Evolutionary conservation across 2,113 vertebrate genomes (phyloP).

Genomic region (Esox niger): DNA sequence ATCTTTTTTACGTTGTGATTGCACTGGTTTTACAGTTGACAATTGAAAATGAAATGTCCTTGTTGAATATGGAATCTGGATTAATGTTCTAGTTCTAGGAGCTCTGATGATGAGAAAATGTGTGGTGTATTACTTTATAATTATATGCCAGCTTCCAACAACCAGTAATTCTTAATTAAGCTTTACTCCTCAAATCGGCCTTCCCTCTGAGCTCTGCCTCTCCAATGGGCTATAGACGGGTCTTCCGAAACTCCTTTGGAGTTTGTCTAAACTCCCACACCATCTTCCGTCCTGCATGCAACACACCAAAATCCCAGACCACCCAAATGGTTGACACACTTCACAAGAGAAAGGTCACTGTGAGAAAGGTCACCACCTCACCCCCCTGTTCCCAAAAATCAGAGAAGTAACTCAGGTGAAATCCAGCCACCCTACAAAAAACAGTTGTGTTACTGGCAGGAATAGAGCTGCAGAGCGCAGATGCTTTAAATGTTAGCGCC

Average conservation of each 20-base stretch:
- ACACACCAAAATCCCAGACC: background rate
- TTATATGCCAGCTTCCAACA: background rate
- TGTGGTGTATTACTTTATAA: background rate
- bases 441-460: background rate
- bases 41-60: too few species aligned
- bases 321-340: slow-evolving; percentile 14
- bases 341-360: background rate
- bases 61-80: background rate
- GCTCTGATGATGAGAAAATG: too few species aligned
- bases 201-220: background rate
- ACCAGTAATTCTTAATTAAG: slow-evolving; percentile 4
- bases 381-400: background rate
- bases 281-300: background rate
- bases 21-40: background rate
- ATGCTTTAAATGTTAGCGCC: too few species aligned
- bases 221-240: background rate
- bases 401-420: background rate
- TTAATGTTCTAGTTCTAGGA: background rate
- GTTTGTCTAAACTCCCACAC: background rate
- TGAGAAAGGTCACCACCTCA: background rate
- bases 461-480: background rate
- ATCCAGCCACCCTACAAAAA: background rate
- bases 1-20: too few species aligned
- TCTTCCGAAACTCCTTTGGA: background rate
- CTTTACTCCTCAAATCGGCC: background rate